These are phyloP conservation scores for Sinosuthora webbiana DNA, from an alignment of 2,113 vertebrate species.

Conservation along the genomic window DNA sequence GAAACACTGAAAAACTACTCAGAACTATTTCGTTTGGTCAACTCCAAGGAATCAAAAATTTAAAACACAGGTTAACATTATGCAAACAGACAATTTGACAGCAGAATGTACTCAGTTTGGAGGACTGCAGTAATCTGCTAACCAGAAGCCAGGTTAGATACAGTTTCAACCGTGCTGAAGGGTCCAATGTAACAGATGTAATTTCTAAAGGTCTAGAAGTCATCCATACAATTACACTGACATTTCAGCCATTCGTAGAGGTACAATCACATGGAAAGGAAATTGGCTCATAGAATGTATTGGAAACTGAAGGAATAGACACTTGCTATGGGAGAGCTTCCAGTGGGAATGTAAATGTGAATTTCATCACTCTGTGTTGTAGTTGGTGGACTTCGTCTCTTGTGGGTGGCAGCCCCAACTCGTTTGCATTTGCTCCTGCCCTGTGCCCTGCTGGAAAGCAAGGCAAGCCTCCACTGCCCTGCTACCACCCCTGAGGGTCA, in stretches of 20 bases:
- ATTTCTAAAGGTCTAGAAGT: neutral
- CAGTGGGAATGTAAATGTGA: neutral
- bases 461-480: neutral
- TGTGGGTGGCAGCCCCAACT: neutral
- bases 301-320: neutral
- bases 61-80: neutral
- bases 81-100: neutral
- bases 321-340: neutral
- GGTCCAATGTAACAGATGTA: neutral
- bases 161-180: neutral
- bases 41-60: neutral
- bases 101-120: neutral
- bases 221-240: neutral
- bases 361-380: neutral
- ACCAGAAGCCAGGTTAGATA: neutral
- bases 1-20: neutral
- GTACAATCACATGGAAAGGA: neutral
- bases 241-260: neutral
- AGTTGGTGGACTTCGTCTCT: neutral
- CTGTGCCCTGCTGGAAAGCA: neutral
- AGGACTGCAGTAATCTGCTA: neutral
- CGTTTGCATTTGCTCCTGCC: neutral
- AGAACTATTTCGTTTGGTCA: neutral
- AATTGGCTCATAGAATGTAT: neutral
- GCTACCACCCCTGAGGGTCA: rapidly evolving